phyloP scores from a whole-genome alignment of 35 echinoderm and acorn worm species.

The Lytechinus pictus region DNA sequence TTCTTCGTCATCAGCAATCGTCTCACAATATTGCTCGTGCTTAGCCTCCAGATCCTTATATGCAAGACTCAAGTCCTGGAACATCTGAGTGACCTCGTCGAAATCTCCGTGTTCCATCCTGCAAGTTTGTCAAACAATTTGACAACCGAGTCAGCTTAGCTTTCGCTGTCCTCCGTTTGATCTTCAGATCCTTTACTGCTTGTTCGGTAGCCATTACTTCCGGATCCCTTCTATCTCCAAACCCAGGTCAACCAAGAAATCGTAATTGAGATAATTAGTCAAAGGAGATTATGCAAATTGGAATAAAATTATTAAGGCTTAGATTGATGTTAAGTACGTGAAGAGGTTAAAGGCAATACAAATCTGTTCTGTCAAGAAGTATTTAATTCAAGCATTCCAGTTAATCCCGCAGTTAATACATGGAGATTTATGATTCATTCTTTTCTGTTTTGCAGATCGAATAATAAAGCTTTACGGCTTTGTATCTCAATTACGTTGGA shows the following conservation, averaged over 20 bases:
- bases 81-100: conserved; percentile 42
- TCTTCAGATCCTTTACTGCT: conserved; percentile 28
- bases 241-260: conserved; percentile 35
- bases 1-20: too few species aligned
- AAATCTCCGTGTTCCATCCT: neutral
- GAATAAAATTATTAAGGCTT: too few species aligned
- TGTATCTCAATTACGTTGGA: too few species aligned
- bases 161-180: conserved; percentile 56
- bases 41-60: conserved; percentile 49
- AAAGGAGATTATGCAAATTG: too few species aligned
- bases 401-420: too few species aligned
- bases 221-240: neutral
- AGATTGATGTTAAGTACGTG: too few species aligned
- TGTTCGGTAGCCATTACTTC: neutral
- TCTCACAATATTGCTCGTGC: conserved; percentile 27
- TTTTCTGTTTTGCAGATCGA: too few species aligned
- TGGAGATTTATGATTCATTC: too few species aligned
- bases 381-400: too few species aligned
- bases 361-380: too few species aligned
- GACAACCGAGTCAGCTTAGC: conserved; percentile 51
- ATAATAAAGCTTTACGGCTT: too few species aligned
- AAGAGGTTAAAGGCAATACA: too few species aligned
- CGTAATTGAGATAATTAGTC: conserved; percentile 14
- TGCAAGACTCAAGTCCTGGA: neutral
- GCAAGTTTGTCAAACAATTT: conserved; percentile 43